phyloP scores from a whole-genome alignment of 2,888 invertebrate genomes.

The Orchesellides sinensis region DNA sequence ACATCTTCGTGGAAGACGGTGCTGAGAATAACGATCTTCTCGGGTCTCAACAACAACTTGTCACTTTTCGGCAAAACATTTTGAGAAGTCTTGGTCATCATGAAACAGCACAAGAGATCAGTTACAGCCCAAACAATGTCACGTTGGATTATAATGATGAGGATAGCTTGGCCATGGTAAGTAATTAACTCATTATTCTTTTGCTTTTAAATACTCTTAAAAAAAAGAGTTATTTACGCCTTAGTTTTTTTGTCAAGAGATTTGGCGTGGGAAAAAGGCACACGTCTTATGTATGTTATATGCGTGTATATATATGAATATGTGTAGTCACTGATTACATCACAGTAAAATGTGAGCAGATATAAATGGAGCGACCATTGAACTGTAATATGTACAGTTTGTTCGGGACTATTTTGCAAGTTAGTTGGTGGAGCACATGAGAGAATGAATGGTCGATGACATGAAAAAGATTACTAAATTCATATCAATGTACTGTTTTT shows the following conservation, averaged over 20 bases:
- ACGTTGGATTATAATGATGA: slow-evolving; percentile 47
- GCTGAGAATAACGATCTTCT: slow-evolving; percentile 10
- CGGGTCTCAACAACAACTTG: slow-evolving; percentile 60
- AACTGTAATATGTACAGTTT: slow-evolving; percentile 27
- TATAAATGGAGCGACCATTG: slow-evolving; percentile 47
- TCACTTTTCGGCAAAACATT: slow-evolving; percentile 57
- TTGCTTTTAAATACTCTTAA: neutral
- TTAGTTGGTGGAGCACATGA: slow-evolving; percentile 40
- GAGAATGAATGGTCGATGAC: slow-evolving; percentile 45
- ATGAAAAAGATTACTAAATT: slow-evolving; percentile 14
- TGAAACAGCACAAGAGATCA: slow-evolving; percentile 28
- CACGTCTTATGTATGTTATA: neutral
- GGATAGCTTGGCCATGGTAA: slow-evolving; percentile 59
- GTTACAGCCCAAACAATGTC: slow-evolving; percentile 31
- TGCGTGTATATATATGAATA: neutral
- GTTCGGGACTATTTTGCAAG: neutral
- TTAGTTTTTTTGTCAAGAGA: neutral
- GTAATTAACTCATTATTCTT: neutral
- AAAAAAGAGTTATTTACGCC: no score
- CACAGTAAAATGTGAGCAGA: slow-evolving; percentile 13
- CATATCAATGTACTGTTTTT: neutral
- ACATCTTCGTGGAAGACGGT: slow-evolving; percentile 39
- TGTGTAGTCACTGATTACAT: slow-evolving; percentile 1
- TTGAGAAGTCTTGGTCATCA: slow-evolving; percentile 53
- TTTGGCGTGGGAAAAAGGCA: slow-evolving; percentile 51